Evolutionary conservation across 2,888 invertebrate species (phyloP), one percentile per base, ranked within the genome.

Genomic region (Thyatira batis): DNA sequence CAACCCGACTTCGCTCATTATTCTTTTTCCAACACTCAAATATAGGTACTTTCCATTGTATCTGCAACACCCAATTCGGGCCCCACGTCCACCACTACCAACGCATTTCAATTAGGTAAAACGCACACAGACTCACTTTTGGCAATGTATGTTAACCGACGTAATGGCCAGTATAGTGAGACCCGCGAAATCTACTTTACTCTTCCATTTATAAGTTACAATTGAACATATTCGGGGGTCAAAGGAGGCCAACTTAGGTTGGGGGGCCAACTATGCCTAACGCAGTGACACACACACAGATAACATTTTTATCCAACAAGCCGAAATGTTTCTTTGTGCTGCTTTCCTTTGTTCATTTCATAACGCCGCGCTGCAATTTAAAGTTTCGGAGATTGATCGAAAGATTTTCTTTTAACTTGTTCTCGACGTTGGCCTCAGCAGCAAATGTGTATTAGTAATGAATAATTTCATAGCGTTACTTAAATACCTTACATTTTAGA

Each of bases 61-160:
- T 50, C 53, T 57, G 13, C 50, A 60, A 57, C 63, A 68, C 72
- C 74, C 68, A 61, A 58, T 60, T 46, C 49, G 67, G 60, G 75
- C 71, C 75, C 65, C 76, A 53, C 61, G 51, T 49, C 50, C 60
- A 70, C 65, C 45, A 60, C 62, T 58, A 68, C 67, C 62, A 49
- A 58, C 53, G 13, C 61, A 53, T 45, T 56, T 58, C 64, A 65
- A 64, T 68, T 65, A 61, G 53, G 53, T 54, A 54, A 51, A 52
- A 52, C 55, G 53, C 69, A 68, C 65, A 73, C 65, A 48, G 55
- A 49, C 53, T 54, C 46, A 66, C 55, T 61, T 68, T 67, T 65
- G 60, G 65, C 61, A 64, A 60, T 55, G 55, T 68, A 61, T 53
- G 55, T 67, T 64, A 55, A 62, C 57, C 54, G 67, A 67, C 56